Percentiles rank a stretch among this genome's conserved stretches.
These are phyloP conservation scores for Recurvirostra avosetta DNA, from an alignment of 2,113 vertebrate genomes.

Conservation along the genomic window DNA sequence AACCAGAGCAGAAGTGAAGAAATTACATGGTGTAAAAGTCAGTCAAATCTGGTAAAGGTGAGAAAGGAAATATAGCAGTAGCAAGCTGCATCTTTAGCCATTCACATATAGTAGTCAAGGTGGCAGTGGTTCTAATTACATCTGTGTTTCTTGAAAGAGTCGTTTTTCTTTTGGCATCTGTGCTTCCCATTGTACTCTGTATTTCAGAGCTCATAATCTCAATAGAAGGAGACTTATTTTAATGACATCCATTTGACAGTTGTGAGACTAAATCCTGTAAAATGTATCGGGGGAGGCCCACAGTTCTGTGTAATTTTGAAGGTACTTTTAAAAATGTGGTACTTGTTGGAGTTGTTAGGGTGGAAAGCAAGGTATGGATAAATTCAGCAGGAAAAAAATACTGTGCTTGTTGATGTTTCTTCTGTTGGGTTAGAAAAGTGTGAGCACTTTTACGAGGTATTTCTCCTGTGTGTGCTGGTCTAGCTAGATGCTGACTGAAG, in stretches of 20 bases:
- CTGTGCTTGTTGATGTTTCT: neutral
- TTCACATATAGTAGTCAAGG: neutral
- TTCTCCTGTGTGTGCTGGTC: neutral
- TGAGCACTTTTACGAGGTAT: neutral
- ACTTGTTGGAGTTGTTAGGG: neutral
- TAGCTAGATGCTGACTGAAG: neutral
- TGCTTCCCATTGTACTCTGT: neutral
- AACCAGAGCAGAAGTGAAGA: neutral
- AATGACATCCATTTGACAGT: neutral
- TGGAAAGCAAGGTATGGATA: neutral
- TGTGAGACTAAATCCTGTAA: neutral
- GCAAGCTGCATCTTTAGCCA: neutral
- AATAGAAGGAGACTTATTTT: neutral
- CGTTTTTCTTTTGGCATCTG: neutral
- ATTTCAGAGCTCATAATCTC: neutral
- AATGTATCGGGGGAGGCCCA: neutral
- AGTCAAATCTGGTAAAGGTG: neutral
- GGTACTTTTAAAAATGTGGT: neutral
- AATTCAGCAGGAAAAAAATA: neutral
- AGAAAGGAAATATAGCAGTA: neutral
- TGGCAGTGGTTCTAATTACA: neutral
- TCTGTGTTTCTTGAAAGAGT: neutral
- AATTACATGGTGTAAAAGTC: neutral
- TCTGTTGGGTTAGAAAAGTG: neutral
- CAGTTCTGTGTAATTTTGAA: neutral